Base-by-base conservation (phyloP, 2,888 invertebrate species). In the Agonopterix alstromeriana region DNA sequence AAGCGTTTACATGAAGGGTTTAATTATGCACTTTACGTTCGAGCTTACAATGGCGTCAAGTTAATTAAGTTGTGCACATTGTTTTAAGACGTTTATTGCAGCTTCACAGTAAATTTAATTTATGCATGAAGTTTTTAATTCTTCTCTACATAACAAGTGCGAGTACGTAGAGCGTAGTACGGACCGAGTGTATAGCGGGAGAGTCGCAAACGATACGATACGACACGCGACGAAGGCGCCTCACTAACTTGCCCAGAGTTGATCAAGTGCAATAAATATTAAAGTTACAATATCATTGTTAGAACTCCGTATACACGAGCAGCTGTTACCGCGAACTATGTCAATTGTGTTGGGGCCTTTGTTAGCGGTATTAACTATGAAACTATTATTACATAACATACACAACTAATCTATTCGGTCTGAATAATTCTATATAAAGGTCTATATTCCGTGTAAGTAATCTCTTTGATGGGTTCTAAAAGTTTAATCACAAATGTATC, bases 201-300 rank as follows among this genome's bases (percentile, higher is more conserved):
- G 27, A 27, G 27, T 27, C 27, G 5, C 27, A 27, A 27, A 27
- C 27, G 27, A 27, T 3, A 27, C 27, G 27, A 27, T 27, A 27
- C 27, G 27, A 27, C 27, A 27, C 27, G 27, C 27, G 57, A 55
- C 58, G 60, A 58, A 60, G 63, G 59, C 57, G 63, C 65, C 64
- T 63, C 64, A 66, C 66, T 67, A 68, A 75, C 67, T 73, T 65
- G 72, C 68, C 63, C 61, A 49, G 63, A 77, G 77, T 82, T 81
- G 81, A 82, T 86, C 77, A 81, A 83, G 78, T 81, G 80, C 79
- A 79, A 87, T 87, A 85, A 86, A 87, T 87, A 85, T 87, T 87
- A 82, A 84, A 85, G 78, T 78, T 79, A 79, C 80, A 77, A 77
- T 82, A 82, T 82, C 82, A 82, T 87, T 86, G 85, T 85, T 81